phyloP scores from a whole-genome alignment of 2,888 invertebrate genomes.

The Steinernema scapterisci region DNA sequence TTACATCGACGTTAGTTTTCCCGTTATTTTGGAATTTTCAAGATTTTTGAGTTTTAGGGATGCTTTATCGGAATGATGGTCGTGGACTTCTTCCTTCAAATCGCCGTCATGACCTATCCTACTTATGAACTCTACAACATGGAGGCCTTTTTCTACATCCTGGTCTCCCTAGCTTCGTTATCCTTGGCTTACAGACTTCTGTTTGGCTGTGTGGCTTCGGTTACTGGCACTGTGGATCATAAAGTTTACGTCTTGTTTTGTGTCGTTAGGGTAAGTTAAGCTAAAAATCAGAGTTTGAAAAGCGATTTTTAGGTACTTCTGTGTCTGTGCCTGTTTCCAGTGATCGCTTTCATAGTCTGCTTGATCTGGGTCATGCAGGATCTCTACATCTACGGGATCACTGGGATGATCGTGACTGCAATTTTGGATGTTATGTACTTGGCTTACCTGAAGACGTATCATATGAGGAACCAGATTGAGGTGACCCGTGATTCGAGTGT shows the following conservation, averaged over 20 bases:
- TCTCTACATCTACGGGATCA: conserved; percentile 20
- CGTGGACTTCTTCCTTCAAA: conserved; percentile 5
- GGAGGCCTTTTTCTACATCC: background rate
- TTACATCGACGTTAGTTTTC: background rate
- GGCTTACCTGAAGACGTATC: background rate
- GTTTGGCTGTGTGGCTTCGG: background rate
- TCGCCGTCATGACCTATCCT: conserved; percentile 1
- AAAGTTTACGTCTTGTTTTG: background rate
- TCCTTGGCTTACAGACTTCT: background rate
- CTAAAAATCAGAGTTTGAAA: background rate
- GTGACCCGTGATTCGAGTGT: conserved; percentile 2
- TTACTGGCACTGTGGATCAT: background rate
- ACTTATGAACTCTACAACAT: background rate
- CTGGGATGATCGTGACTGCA: background rate
- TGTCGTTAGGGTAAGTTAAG: background rate
- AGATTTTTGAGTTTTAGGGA: conserved; percentile 5
- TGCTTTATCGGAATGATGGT: conserved; percentile 2
- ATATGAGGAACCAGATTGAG: background rate
- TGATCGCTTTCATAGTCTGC: conserved; percentile 11
- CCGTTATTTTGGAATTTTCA: background rate
- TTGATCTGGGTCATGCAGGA: background rate
- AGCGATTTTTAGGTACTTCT: background rate
- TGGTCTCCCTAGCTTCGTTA: background rate
- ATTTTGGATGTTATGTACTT: conserved; percentile 14
- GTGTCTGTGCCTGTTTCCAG: background rate